A percentile compares a stretch with the other conserved stretches of the same genome.
phyloP scores from a whole-genome alignment of 2,797 vertebrate genomes.

The Spinus olivaceus region DNA sequence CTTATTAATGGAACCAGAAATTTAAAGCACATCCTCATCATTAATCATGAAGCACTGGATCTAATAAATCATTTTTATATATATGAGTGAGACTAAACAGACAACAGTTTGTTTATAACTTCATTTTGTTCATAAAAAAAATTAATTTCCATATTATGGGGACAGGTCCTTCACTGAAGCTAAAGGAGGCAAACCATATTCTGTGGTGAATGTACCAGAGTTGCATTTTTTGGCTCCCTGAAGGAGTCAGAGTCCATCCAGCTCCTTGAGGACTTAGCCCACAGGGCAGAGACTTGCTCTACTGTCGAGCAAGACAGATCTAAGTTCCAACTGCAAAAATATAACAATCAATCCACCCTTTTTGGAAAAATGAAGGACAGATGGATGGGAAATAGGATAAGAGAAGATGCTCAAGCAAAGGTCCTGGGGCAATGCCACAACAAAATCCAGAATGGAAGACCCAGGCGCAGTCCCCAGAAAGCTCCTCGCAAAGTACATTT shows the following conservation, averaged over 20 bases:
- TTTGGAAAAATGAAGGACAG: neutral
- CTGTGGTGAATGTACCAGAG: neutral
- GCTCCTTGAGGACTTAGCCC: neutral
- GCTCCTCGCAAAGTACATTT: neutral
- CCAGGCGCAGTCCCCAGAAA: neutral
- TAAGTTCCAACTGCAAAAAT: neutral
- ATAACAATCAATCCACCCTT: neutral
- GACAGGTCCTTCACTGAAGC: neutral
- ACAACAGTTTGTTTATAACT: neutral
- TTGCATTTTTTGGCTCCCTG: neutral
- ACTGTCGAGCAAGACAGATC: neutral
- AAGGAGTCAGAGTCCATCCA: neutral
- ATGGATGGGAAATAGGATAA: neutral
- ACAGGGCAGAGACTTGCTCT: neutral
- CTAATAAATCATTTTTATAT: neutral
- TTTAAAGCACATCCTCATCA: neutral
- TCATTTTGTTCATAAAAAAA: neutral
- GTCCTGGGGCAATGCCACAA: accelerated
- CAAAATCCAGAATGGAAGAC: neutral
- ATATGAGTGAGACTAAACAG: neutral
- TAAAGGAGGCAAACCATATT: neutral
- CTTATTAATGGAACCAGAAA: neutral
- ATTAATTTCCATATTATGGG: neutral
- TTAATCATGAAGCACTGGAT: neutral
- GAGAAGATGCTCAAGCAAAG: neutral